A percentile compares a stretch with the other conserved stretches of the same genome.
These are phyloP conservation scores for Cyclopterus lumpus DNA, from an alignment of 2,797 vertebrate genomes.

Conservation along the genomic window DNA sequence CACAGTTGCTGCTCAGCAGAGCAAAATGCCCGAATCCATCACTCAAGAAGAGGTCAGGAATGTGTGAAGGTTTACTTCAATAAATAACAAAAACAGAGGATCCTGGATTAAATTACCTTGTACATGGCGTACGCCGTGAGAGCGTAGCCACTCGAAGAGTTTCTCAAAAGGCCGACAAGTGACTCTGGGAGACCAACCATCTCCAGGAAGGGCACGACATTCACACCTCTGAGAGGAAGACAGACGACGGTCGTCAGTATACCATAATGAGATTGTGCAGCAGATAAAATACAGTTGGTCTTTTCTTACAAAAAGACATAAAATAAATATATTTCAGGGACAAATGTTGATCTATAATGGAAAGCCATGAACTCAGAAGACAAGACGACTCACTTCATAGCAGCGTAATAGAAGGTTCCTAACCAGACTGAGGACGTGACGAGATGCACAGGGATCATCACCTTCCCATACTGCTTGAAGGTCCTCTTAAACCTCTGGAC, in stretches of 20 bases:
- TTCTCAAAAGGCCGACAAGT: constrained; percentile 89
- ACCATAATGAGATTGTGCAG: not conserved
- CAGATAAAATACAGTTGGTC: not conserved
- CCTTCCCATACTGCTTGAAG: constrained; percentile 97
- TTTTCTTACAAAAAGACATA: not conserved
- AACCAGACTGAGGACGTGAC: constrained; percentile 94
- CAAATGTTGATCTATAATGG: not conserved
- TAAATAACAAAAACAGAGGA: not conserved
- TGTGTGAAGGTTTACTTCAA: not conserved
- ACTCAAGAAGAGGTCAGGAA: not conserved
- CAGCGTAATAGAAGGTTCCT: constrained; percentile 96
- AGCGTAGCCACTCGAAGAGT: constrained; percentile 94
- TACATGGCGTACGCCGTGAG: constrained; percentile 96
- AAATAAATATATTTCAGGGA: not conserved
- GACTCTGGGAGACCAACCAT: constrained; percentile 90
- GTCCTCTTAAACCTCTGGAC: constrained; percentile 95
- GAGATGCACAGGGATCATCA: constrained; percentile 95
- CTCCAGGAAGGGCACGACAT: constrained; percentile 95
- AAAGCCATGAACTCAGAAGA: not conserved
- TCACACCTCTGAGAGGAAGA: constrained; percentile 88
- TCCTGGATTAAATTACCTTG: constrained; percentile 86
- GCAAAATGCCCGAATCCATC: not conserved
- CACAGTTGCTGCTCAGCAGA: not conserved
- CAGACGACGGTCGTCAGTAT: not conserved
- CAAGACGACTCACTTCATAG: constrained; percentile 91